Conservation (phyloP, 2,797 vertebrate genomes). For the Podarcis siculus region DNA sequence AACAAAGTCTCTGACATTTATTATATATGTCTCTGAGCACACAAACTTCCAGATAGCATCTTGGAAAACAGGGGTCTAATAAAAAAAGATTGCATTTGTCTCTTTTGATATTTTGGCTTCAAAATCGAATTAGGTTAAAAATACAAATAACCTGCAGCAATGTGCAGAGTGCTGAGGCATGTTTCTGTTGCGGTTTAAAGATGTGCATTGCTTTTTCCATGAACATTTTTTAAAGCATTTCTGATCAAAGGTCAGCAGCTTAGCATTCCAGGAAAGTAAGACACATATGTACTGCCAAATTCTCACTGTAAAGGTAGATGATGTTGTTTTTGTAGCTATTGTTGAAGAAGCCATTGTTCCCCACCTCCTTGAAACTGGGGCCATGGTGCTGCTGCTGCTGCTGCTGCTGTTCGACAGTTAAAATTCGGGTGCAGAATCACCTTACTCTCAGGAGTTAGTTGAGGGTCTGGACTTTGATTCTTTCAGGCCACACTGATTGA, state of each 20-base stretch:
- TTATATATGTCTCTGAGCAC: conserved; percentile 28
- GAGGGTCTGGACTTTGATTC: neutral
- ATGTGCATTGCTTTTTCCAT: conserved; percentile 38
- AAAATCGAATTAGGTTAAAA: conserved; percentile 59
- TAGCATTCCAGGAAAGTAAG: conserved; percentile 19
- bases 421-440: neutral
- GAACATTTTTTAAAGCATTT: conserved; percentile 43
- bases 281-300: neutral
- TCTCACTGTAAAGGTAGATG: neutral
- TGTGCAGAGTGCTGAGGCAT: conserved; percentile 23
- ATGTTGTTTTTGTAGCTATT: neutral
- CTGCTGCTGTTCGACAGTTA: too few species aligned
- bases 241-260: conserved; percentile 45
- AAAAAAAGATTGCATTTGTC: conserved; percentile 49
- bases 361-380: neutral
- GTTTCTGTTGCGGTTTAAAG: conserved; percentile 45
- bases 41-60: conserved; percentile 38
- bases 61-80: conserved; percentile 41
- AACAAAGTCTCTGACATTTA: conserved; percentile 43
- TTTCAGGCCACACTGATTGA: neutral
- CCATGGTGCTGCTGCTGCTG: too few species aligned
- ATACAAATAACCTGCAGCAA: conserved; percentile 45
- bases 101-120: conserved; percentile 47
- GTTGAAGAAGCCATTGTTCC: neutral
- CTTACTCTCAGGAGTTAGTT: neutral